A percentile compares a stretch with the other conserved stretches of the same genome.
phyloP scores from a whole-genome alignment of 1,140 invertebrate genomes.

The Drosophila simulans region DNA sequence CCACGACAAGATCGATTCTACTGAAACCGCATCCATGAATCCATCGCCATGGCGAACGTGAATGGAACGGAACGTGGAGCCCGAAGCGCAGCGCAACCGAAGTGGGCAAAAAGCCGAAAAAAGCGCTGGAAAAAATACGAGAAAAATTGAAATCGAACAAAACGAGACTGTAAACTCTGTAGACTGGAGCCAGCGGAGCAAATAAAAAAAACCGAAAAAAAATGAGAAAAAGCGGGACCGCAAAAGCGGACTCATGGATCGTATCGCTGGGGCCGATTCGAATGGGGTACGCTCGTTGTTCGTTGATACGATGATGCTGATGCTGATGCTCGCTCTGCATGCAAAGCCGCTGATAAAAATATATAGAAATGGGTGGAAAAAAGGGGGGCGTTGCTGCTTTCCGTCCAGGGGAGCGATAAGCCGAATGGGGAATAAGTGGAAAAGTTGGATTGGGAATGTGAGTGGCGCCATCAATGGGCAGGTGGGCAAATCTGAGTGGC shows the following conservation, averaged over 20 bases:
- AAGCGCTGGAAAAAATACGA: conserved; percentile 7
- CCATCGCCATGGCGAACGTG: conserved; percentile 25
- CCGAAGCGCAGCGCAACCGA: conserved; percentile 36
- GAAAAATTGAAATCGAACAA: conserved; percentile 39
- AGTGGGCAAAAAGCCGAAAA: conserved; percentile 24
- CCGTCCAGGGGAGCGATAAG: conserved; percentile 16
- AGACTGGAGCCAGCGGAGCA: conserved; percentile 14
- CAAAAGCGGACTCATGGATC: conserved; percentile 49
- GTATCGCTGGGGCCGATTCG: conserved; percentile 13
- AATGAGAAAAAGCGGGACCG: conserved; percentile 41
- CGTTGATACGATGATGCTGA: conserved; percentile 22
- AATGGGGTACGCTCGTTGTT: conserved; percentile 12
- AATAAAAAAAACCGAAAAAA: conserved; percentile 11
- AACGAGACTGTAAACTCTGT: conserved; percentile 28
- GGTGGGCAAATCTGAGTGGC: background rate
- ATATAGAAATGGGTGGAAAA: conserved; percentile 7
- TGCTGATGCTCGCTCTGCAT: conserved; percentile 32
- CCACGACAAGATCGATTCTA: conserved; percentile 84
- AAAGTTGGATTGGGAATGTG: background rate
- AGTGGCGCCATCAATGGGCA: background rate
- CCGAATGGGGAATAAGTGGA: background rate
- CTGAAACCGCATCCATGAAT: conserved; percentile 61
- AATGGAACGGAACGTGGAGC: conserved; percentile 13
- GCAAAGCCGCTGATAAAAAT: conserved; percentile 38
- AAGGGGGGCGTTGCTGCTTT: background rate